phyloP scores from a whole-genome alignment of 1,140 invertebrate genomes.

The Argopecten irradians region DNA sequence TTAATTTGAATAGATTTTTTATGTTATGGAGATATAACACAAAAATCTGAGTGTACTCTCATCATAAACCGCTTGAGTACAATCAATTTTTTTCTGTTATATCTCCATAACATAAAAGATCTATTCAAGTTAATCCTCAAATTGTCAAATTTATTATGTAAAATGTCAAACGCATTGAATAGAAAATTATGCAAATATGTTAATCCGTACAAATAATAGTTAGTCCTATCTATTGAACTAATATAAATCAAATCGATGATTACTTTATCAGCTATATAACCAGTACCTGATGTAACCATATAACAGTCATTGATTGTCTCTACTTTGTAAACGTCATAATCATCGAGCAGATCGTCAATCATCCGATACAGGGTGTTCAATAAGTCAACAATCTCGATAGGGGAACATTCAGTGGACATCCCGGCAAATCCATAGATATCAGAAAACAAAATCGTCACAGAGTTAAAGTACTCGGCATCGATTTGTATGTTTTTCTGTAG shows the following conservation, averaged over 20 bases:
- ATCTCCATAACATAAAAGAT: no score
- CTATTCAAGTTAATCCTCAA: no score
- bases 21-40: no score
- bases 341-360: slow-evolving; percentile 68
- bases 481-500: slow-evolving; percentile 75
- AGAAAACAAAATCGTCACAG: slow-evolving; percentile 82
- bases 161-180: no score
- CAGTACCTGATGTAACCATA: slow-evolving; percentile 57
- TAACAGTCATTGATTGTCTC: slow-evolving; percentile 75
- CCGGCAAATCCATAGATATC: slow-evolving; percentile 89
- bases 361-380: slow-evolving; percentile 70
- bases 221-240: not conserved
- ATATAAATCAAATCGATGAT: slow-evolving; percentile 2
- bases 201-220: not conserved
- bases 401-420: slow-evolving; percentile 88
- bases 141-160: no score
- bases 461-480: slow-evolving; percentile 75
- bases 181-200: not conserved
- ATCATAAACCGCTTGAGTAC: no score
- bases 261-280: not conserved
- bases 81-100: no score
- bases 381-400: slow-evolving; percentile 84
- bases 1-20: no score
- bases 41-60: no score
- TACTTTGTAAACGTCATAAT: slow-evolving; percentile 73